Evolutionary conservation across 2,113 vertebrate genomes (phyloP).

Genomic region (Embiotoca jacksoni): DNA sequence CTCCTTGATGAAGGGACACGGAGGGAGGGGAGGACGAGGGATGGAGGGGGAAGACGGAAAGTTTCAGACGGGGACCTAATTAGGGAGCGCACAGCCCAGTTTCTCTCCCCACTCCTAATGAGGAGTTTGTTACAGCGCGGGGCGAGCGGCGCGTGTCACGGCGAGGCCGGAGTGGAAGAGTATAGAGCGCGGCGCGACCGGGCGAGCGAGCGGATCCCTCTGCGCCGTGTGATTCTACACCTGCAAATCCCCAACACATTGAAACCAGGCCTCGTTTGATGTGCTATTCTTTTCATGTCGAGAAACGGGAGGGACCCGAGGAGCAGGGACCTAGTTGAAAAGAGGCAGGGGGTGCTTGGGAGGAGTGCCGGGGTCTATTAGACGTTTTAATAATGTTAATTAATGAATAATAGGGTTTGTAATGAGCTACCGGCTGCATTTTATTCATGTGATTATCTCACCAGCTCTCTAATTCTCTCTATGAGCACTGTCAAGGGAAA

Average conservation of each 20-base stretch:
- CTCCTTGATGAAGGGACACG: slow-evolving; percentile 71
- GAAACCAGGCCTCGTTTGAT: slow-evolving; percentile 84
- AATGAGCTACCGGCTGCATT: slow-evolving; percentile 83
- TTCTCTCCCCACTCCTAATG: slow-evolving; percentile 81
- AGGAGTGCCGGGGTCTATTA: slow-evolving; percentile 78
- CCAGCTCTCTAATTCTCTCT: slow-evolving; percentile 69
- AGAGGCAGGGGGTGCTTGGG: slow-evolving; percentile 70
- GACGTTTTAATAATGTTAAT: slow-evolving; percentile 87
- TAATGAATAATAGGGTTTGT: slow-evolving; percentile 85
- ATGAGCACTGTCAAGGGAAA: slow-evolving; percentile 62
- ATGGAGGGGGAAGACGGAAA: slow-evolving; percentile 60
- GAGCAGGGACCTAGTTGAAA: slow-evolving; percentile 80
- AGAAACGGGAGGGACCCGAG: slow-evolving; percentile 72
- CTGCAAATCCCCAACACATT: slow-evolving; percentile 84
- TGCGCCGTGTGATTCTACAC: slow-evolving; percentile 74
- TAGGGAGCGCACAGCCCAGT: slow-evolving; percentile 72
- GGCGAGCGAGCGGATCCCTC: slow-evolving; percentile 62
- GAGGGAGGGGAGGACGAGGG: slow-evolving; percentile 8
- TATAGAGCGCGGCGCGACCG: slow-evolving; percentile 48
- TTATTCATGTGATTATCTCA: slow-evolving; percentile 82
- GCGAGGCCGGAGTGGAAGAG: slow-evolving; percentile 68
- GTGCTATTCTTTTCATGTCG: slow-evolving; percentile 87
- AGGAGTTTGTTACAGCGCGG: slow-evolving; percentile 79
- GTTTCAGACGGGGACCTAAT: slow-evolving; percentile 84
- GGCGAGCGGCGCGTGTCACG: slow-evolving; percentile 64